These are phyloP conservation scores for Ambastaia sidthimunki DNA, from an alignment of 2,797 vertebrate genomes.

Conservation along the genomic window DNA sequence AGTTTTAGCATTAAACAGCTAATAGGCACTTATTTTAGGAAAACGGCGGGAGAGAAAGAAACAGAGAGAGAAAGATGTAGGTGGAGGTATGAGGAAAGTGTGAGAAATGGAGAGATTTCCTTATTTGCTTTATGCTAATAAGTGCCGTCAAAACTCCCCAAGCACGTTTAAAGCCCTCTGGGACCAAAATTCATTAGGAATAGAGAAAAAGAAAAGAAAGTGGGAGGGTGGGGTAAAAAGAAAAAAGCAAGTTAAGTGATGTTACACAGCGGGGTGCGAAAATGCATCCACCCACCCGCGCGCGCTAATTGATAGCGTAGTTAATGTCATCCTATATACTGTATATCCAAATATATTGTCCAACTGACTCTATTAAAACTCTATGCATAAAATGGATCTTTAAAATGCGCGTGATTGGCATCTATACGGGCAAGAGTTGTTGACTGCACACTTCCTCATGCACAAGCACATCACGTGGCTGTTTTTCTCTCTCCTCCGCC, in stretches of 20 bases:
- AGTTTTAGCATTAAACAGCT: not conserved
- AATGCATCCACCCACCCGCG: constrained; percentile 9
- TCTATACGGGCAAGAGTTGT: not conserved
- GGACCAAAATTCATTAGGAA: constrained; percentile 3
- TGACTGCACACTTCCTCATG: constrained; percentile 20
- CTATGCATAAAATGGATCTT: not conserved
- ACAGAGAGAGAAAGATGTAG: not conserved
- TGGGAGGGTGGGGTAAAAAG: constrained; percentile 12
- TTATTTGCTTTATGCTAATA: constrained; percentile 25
- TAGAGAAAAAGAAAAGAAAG: constrained; percentile 2
- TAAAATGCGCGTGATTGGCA: not conserved
- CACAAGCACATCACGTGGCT: constrained; percentile 18
- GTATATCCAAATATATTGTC: not conserved
- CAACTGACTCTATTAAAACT: constrained; percentile 11
- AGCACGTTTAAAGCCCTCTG: constrained; percentile 3
- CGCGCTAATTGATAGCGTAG: constrained; percentile 15
- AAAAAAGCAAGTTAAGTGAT: constrained; percentile 15
- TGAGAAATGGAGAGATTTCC: constrained; percentile 10
- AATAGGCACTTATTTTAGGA: not conserved
- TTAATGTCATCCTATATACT: not conserved
- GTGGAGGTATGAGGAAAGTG: constrained; percentile 4
- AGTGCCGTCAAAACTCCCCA: constrained; percentile 11
- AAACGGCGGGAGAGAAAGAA: not conserved
- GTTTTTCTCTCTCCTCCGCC: constrained; percentile 39
- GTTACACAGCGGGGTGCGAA: constrained; percentile 6